Base-by-base conservation (phyloP, 2,888 invertebrate species). In the Caenorhabditis angaria region DNA sequence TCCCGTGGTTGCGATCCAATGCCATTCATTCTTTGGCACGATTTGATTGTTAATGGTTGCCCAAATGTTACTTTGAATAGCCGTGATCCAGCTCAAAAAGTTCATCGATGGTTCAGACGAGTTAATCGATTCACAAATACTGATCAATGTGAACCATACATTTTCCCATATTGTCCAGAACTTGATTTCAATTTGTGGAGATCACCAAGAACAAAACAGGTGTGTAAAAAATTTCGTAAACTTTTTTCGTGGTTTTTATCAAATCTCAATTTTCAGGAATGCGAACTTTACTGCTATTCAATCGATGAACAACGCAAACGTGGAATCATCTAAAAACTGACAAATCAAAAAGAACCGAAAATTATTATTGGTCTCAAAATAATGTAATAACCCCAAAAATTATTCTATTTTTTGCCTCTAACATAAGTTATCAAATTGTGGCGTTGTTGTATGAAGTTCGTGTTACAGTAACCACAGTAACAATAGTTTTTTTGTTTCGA, bases 111-210 rank as follows among this genome's bases (percentile, higher is more conserved):
- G 87, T 87, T 87, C 82, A 67, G 87, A 70, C 65, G 86, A 61
- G 85, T 87, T 28, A 87, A 87, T 66, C 78, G 87, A 29, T 87
- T 86, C 81, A 82, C 84, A 22, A 87, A 87, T 73, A 85, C 86
- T 10, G 87, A 87, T 61, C 85, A 86, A 61, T 87, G 87, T 67
- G 85, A 85, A 51, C 80, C 80, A 5, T 87, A 87, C 77, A 83
- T 85, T 65, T 87, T 87, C 83, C 87, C 87, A 41, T 86, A 86
- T 70, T 87, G 87, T 62, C 81, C 84, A 27, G 86, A 87, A 65
- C 71, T 87, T 29, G 87, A 87, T 67, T 87, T 86, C 78, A 87
- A 87, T 68, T 70, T 87, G 56, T 87, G 87, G 87, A 73, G 86
- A 54, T 87, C 87, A 8, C 87, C 87, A 35, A 77, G 85, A 53